Base-by-base conservation (phyloP, 2,113 vertebrate species). In the Apeltes quadracus region DNA sequence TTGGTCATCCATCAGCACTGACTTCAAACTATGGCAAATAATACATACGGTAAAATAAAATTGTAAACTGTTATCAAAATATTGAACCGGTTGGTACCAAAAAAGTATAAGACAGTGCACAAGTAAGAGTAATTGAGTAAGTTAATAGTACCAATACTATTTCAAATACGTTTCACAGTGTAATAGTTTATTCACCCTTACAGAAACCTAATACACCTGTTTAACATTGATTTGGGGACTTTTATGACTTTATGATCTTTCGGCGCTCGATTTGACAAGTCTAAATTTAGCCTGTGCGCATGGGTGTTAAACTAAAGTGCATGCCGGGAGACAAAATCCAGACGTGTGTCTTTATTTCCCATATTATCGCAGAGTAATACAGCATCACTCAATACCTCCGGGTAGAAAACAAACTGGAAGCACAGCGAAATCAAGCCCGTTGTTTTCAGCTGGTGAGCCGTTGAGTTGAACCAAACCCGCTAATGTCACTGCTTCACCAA, bases 281-380 rank as follows among this genome's bases (percentile, higher is more conserved):
- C 81, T 87, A 83, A 79, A 7, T 79, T 79, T 87, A 86, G 79
- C 66, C 29, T 1, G 2, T 29, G 54, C 44, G 69, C 41, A 54
- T 75, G 69, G 54, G 63, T 13, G 68, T 63, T 48, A 59, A 61
- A 54, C 38, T 77, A 39, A 54, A 68, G 57, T 20, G 15, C 61
- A 74, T 72, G 55, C 51, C 63, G 41, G 23, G n/a, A 61, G 36
- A 34, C 11, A 20, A 81, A 25, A 71, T 32, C 23, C 51, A 69
- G 34, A 70, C 54, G 25, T 46, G 14, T 64, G 36, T 74, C 7
- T 75, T 64, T 2, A 61, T 73, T 75, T 64, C 5, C 7, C 7
- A 34, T 34, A 34, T 34, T 34, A 6, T 34, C 55, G 55, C 51
- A 50, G 25, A 18, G 43, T 34, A 41, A 77, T 15, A 36, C 15